Percentiles rank a stretch among this genome's conserved stretches.
These are phyloP conservation scores for Sebastes nivosus DNA, from an alignment of 2,797 vertebrate species.

Conservation along the genomic window DNA sequence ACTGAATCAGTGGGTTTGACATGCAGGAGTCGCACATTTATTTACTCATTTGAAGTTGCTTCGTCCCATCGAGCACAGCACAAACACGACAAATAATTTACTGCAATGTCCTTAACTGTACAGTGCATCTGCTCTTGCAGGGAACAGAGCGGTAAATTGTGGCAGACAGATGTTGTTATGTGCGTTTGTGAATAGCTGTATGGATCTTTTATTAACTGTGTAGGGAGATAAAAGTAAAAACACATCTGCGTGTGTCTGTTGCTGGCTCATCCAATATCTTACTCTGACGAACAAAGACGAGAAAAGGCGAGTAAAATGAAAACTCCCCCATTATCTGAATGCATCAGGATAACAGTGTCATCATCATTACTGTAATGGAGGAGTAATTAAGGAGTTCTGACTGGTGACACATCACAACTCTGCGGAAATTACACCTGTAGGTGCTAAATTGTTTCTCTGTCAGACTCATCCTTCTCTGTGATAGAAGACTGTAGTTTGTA, in stretches of 20 bases:
- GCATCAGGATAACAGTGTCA: conserved; percentile 9
- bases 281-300: background rate
- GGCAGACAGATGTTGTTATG: background rate
- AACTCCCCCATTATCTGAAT: conserved; percentile 4
- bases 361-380: conserved; percentile 10
- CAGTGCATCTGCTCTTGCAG: background rate
- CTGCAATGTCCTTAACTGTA: conserved; percentile 6
- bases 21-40: background rate
- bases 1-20: background rate
- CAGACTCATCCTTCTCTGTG: background rate
- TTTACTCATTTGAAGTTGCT: conserved; percentile 8
- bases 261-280: background rate
- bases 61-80: background rate
- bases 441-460: conserved; percentile 16
- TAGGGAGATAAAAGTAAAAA: conserved; percentile 8
- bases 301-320: background rate
- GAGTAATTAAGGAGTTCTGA: conserved; percentile 28
- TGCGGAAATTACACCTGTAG: conserved; percentile 23
- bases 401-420: conserved; percentile 9
- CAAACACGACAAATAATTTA: conserved; percentile 12
- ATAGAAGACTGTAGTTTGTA: conserved; percentile 6
- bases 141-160: background rate
- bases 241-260: background rate
- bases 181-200: conserved; percentile 1
- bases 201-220: conserved; percentile 1